These are phyloP conservation scores for Lithobius niger DNA, from an alignment of 1,140 invertebrate genomes.

Conservation along the genomic window DNA sequence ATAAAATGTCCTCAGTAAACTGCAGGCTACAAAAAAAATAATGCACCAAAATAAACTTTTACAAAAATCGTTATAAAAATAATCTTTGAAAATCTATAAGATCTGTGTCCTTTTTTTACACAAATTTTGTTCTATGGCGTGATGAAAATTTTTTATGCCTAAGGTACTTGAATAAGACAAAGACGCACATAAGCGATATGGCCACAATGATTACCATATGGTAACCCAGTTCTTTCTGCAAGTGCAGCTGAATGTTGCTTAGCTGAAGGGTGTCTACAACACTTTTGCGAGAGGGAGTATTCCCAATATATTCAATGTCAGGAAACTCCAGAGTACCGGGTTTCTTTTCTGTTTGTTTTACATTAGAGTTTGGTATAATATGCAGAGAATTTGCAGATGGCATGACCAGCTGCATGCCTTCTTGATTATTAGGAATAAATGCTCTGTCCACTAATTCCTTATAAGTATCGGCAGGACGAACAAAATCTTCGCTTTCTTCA, in stretches of 20 bases:
- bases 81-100: not conserved
- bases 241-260: not conserved
- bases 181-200: conserved; percentile 11
- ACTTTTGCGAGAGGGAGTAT: not conserved
- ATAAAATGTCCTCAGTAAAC: too few relatives aligned
- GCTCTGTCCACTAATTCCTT: conserved; percentile 2
- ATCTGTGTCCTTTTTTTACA: too few relatives aligned
- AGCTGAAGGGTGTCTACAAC: not conserved
- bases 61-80: not conserved
- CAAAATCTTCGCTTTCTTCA: conserved; percentile 7
- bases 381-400: not conserved
- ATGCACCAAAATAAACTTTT: not conserved
- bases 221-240: conserved; percentile 12
- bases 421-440: not conserved
- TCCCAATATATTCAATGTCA: not conserved
- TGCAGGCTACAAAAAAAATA: not conserved
- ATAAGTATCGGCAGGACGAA: conserved; percentile 9
- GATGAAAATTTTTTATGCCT: not conserved
- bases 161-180: conserved; percentile 6
- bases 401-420: not conserved
- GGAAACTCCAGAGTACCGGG: not conserved
- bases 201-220: conserved; percentile 8
- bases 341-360: not conserved
- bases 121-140: conserved; percentile 1
- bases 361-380: not conserved